Evolutionary conservation across 2,888 invertebrate species (phyloP), one percentile per base, ranked within the genome.

Genomic region (Watsonalla binaria): DNA sequence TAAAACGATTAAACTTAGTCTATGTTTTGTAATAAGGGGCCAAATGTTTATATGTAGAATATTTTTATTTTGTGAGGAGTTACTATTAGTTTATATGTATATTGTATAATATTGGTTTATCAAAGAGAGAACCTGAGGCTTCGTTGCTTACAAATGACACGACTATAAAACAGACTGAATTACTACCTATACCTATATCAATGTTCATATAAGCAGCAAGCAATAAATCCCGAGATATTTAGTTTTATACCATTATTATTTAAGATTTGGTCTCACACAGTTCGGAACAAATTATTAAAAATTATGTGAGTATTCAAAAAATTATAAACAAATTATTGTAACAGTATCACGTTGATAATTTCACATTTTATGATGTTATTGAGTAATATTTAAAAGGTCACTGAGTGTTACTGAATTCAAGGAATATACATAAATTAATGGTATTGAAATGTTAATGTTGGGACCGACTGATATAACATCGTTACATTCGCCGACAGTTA

Each of bases 41-140:
- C 11, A 0, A 42, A 42, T 42, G 42, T 11, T 42, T 11, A 37
- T 37, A 37, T 8, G 54, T 57, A 62, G 53, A 63, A 62, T 8
- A 11, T 42, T 42, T 42, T 42, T 42, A 42, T 11, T 11, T 42
- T 42, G 2, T 42, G 42, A 42, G 5, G 11, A 42, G 42, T 42
- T 42, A 42, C 11, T n/a, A 11, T 11, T 42, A 42, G 42, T 42
- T 42, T 42, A 42, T 42, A 11, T 42, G 11, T 42, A 42, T 42
- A 42, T 8, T 42, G 42, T 11, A 5, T 42, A 11, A 11, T 11
- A 37, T 37, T 24, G 8, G 8, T 37, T 42, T 42, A 5, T 8
- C 11, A 11, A 11, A 42, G 11, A 11, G n/a, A n/a, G n/a, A n/a
- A n/a, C n/a, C 11, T 11, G 42, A 42, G 42, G 42, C 11, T 42